phyloP scores from a whole-genome alignment of 2,888 invertebrate species.

The Pycnomerus fuliginosus region DNA sequence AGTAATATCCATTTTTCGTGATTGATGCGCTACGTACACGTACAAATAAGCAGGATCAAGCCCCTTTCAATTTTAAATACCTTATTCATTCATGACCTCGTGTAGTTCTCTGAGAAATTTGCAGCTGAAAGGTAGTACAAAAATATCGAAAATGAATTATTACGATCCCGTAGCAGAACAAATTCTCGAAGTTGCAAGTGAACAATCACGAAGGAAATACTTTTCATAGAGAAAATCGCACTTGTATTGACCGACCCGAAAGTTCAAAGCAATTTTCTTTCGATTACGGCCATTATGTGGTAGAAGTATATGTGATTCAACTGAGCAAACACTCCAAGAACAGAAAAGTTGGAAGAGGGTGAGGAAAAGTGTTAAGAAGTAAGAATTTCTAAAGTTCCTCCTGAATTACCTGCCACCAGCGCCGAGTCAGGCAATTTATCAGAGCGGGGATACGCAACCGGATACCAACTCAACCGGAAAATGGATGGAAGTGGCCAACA shows the following conservation, averaged over 20 bases:
- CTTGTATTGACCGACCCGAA: conserved; percentile 44
- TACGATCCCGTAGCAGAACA: no score
- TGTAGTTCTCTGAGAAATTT: conserved; percentile 4
- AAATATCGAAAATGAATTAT: conserved; percentile 13
- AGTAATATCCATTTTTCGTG: no score
- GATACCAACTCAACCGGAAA: conserved; percentile 47
- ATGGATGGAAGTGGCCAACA: conserved; percentile 42
- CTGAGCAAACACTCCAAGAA: conserved; percentile 45
- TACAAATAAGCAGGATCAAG: no score
- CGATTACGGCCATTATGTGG: conserved; percentile 49
- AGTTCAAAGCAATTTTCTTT: conserved; percentile 48
- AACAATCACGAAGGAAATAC: conserved; percentile 33
- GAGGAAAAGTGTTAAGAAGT: conserved; percentile 49
- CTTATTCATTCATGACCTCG: no score
- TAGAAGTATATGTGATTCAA: conserved; percentile 45
- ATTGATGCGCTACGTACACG: no score
- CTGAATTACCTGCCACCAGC: conserved; percentile 63
- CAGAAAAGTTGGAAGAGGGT: conserved; percentile 27
- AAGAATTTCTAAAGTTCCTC: conserved; percentile 49
- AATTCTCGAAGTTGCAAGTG: conserved; percentile 24
- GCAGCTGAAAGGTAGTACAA: conserved; percentile 1
- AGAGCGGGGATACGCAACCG: conserved; percentile 48
- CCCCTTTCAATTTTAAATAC: no score
- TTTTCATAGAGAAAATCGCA: conserved; percentile 39
- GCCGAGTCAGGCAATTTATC: conserved; percentile 65